Conservation (phyloP, 2,888 invertebrate species). For the Syrista parreyssii region DNA sequence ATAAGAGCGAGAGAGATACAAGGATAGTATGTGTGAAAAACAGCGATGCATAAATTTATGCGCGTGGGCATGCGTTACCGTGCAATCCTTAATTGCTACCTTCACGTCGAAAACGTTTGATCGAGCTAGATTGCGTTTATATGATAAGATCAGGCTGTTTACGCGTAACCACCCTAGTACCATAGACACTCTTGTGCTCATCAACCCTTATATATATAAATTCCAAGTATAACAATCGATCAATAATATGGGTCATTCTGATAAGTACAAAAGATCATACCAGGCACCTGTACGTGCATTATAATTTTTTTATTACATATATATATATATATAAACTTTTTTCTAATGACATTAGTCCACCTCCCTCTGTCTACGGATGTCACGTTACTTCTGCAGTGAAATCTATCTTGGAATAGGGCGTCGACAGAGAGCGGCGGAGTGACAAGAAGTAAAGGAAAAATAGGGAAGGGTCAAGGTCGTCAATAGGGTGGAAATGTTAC, state of each 20-base stretch:
- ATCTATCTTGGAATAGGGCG: background rate
- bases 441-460: background rate
- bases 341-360: background rate
- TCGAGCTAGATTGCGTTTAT: slow-evolving; percentile 24
- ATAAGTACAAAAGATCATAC: background rate
- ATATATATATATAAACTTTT: background rate
- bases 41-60: slow-evolving; percentile 55
- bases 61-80: slow-evolving; percentile 52
- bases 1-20: slow-evolving; percentile 24
- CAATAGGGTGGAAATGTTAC: slow-evolving; percentile 14
- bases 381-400: background rate
- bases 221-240: background rate
- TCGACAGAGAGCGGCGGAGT: background rate
- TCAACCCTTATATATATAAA: background rate
- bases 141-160: background rate
- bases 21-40: slow-evolving; percentile 28
- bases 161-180: background rate
- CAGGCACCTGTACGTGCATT: background rate
- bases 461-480: slow-evolving; percentile 24
- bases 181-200: background rate
- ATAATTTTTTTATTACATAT: background rate
- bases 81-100: slow-evolving; percentile 55
- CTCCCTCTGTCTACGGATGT: background rate
- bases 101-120: slow-evolving; percentile 29
- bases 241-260: background rate